These are phyloP conservation scores for Pristionchus pacificus DNA, from an alignment of 1,140 invertebrate genomes.

Conservation along the genomic window DNA sequence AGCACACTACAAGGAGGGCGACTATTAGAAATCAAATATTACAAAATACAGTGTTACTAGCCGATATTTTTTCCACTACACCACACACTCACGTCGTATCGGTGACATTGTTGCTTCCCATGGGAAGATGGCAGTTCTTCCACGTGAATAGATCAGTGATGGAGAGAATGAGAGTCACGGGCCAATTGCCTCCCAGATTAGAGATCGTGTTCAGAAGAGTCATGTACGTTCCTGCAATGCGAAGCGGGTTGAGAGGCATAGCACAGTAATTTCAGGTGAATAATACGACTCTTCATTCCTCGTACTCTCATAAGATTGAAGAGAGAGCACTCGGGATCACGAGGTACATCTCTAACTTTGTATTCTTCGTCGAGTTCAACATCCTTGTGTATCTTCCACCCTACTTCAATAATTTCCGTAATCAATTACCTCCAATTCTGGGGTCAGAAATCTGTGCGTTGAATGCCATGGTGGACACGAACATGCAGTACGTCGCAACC, in stretches of 20 bases:
- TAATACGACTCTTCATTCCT: too few species aligned
- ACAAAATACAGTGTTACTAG: too few species aligned
- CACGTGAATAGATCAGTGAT: slow-evolving; percentile 70
- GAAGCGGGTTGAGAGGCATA: too few species aligned
- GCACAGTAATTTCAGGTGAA: too few species aligned
- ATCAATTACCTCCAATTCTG: slow-evolving; percentile 67
- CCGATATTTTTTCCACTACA: neutral
- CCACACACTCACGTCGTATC: neutral
- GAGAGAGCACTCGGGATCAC: too few species aligned
- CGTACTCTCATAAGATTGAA: too few species aligned
- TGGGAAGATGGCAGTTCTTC: slow-evolving; percentile 55
- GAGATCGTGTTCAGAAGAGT: slow-evolving; percentile 91
- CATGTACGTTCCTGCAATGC: slow-evolving; percentile 93
- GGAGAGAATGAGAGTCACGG: slow-evolving; percentile 83
- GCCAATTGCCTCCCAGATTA: slow-evolving; percentile 96
- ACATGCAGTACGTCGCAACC: slow-evolving; percentile 72
- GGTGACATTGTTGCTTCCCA: neutral
- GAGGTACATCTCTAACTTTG: too few species aligned
- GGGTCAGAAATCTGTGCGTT: slow-evolving; percentile 82
- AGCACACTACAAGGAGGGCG: slow-evolving; percentile 45
- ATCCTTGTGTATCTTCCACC: neutral
- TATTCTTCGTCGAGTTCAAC: too few species aligned
- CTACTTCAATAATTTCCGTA: neutral
- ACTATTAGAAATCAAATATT: too few species aligned
- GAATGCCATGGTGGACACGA: slow-evolving; percentile 78